Conservation (phyloP, 1,140 invertebrate species). For the Lordiphosa mommai region DNA sequence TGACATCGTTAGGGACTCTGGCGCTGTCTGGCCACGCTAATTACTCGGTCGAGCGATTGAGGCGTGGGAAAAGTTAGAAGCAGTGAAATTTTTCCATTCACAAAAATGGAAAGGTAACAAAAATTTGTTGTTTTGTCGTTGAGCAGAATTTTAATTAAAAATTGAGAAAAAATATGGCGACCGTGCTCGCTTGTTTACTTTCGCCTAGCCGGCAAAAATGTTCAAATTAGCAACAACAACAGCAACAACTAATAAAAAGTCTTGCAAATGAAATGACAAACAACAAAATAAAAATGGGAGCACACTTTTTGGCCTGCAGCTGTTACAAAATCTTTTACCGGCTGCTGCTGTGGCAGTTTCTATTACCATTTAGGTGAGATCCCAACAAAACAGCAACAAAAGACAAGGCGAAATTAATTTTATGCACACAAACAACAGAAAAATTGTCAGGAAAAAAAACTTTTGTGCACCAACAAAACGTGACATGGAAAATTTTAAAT, state of each 20-base stretch:
- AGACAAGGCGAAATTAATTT: slow-evolving; percentile 75
- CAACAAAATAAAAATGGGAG: background rate
- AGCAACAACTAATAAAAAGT: slow-evolving; percentile 8
- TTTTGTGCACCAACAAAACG: slow-evolving; percentile 57
- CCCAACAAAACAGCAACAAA: slow-evolving; percentile 66
- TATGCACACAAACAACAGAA: slow-evolving; percentile 52
- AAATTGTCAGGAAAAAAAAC: slow-evolving; percentile 59
- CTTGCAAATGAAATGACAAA: background rate
- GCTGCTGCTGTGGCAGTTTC: slow-evolving; percentile 37
- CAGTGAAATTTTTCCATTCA: slow-evolving; percentile 14
- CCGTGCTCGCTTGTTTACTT: too few relatives aligned
- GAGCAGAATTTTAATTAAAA: slow-evolving; percentile 42
- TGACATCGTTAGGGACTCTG: slow-evolving; percentile 67
- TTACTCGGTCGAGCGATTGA: slow-evolving; percentile 49
- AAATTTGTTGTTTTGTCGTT: too few relatives aligned
- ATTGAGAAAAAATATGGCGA: too few relatives aligned
- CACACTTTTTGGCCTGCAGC: too few relatives aligned
- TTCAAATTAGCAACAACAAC: slow-evolving; percentile 1
- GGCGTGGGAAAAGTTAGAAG: slow-evolving; percentile 54
- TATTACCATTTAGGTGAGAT: slow-evolving; percentile 67
- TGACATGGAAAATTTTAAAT: slow-evolving; percentile 74
- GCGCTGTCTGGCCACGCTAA: slow-evolving; percentile 69
- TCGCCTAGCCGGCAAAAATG: slow-evolving; percentile 2
- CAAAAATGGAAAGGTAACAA: slow-evolving; percentile 25
- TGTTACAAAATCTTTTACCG: slow-evolving; percentile 2